These are phyloP conservation scores for Fabriciana adippe DNA, from an alignment of 2,888 invertebrate genomes.

Conservation along the genomic window DNA sequence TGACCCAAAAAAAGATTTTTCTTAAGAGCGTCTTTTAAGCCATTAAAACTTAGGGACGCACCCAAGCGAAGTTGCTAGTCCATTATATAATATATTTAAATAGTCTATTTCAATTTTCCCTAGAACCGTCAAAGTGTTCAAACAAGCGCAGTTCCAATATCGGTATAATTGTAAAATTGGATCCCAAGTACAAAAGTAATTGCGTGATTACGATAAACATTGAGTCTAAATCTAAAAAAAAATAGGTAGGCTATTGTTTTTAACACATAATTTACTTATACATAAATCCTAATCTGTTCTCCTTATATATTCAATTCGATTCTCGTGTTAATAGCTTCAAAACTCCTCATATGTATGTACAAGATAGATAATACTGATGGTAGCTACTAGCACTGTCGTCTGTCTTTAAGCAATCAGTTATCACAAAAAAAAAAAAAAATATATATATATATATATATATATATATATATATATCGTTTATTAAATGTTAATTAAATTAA, in stretches of 20 bases:
- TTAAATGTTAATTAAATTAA: no score
- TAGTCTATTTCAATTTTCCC: conserved; percentile 40
- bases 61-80: not conserved
- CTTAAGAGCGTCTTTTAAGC: no score
- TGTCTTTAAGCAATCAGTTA: no score
- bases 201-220: conserved; percentile 59
- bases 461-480: no score
- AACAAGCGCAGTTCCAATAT: conserved; percentile 56
- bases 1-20: not conserved
- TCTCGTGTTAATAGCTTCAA: no score
- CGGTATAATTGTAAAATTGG: conserved; percentile 61
- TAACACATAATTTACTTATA: conserved; percentile 1
- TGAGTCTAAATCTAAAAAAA: conserved; percentile 55
- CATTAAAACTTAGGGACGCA: no score
- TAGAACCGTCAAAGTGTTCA: conserved; percentile 46
- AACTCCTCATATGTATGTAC: no score
- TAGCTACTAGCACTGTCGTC: no score
- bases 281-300: not conserved
- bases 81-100: conserved; percentile 1
- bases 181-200: conserved; percentile 53
- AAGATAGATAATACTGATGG: no score
- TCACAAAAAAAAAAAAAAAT: no score
- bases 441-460: no score
- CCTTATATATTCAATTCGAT: no score
- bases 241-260: conserved; percentile 51